Evolutionary conservation across 1,140 invertebrate species (phyloP).

Genomic region (Chlorops oryzae): DNA sequence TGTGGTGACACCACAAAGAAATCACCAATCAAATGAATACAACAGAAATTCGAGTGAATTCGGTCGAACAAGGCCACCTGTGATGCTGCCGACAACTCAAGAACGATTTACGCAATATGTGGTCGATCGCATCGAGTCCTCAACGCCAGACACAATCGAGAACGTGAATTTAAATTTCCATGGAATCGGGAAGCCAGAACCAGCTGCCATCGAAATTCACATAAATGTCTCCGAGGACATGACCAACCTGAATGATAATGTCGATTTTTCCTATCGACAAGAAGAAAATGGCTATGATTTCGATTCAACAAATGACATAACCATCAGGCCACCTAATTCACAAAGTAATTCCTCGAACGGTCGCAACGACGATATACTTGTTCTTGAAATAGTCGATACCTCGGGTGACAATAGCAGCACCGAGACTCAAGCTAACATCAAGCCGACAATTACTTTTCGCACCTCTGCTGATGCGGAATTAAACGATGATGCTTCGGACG

Average conservation of each 20-base stretch:
- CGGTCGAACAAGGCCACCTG: constrained; percentile 20
- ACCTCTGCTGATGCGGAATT: constrained; percentile 17
- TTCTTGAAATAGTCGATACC: constrained; percentile 42
- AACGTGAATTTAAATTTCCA: no score
- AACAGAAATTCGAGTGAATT: no score
- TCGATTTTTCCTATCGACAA: constrained; percentile 41
- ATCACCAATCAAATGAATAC: no score
- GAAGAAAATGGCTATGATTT: constrained; percentile 7
- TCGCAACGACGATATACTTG: constrained; percentile 37
- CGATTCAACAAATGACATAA: constrained; percentile 5
- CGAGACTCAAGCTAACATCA: constrained; percentile 8
- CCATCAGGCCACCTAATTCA: constrained; percentile 13
- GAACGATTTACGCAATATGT: constrained; percentile 43
- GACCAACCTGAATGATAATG: constrained; percentile 39
- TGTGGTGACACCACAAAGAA: no score
- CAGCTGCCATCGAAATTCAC: constrained; percentile 43
- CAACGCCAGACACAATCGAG: constrained; percentile 28
- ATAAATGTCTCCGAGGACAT: constrained; percentile 44
- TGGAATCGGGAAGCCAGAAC: constrained; percentile 32
- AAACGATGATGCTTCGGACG: constrained; percentile 1
- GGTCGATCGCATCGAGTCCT: constrained; percentile 36
- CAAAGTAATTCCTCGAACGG: constrained; percentile 4
- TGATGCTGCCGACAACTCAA: constrained; percentile 14
- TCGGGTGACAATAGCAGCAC: constrained; percentile 23
- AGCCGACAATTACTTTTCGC: constrained; percentile 30